Conservation (phyloP, 1,140 invertebrate genomes). For the Neodiprion pinetum region DNA sequence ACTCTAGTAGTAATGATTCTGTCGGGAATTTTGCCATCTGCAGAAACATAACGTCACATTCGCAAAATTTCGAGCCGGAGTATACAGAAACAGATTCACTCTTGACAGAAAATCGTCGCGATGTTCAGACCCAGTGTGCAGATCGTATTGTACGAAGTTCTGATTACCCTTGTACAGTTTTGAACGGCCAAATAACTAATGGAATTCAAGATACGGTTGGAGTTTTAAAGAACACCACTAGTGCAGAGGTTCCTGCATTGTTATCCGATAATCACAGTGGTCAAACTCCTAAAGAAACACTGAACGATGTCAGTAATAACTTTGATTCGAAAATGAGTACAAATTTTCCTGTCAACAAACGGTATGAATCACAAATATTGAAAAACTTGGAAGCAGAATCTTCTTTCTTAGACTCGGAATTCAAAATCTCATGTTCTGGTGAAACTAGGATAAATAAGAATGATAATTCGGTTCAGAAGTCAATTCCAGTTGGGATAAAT, state of each 20-base stretch:
- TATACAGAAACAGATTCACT: constrained; percentile 34
- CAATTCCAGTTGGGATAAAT: too few species aligned
- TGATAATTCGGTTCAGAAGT: not conserved
- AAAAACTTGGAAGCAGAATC: not conserved
- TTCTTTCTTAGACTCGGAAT: not conserved
- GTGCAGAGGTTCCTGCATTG: constrained; percentile 9
- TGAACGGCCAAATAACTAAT: constrained; percentile 6
- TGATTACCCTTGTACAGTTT: constrained; percentile 18
- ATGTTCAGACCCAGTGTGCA: not conserved
- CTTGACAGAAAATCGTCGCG: constrained; percentile 22
- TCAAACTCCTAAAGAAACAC: not conserved
- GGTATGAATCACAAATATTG: not conserved
- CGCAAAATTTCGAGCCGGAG: constrained; percentile 26
- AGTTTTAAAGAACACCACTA: constrained; percentile 14
- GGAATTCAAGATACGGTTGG: constrained; percentile 15
- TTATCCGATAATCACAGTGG: not conserved
- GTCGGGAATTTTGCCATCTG: constrained; percentile 5
- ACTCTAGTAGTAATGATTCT: constrained; percentile 2
- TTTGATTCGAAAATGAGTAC: not conserved
- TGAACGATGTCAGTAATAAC: not conserved
- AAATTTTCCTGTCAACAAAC: not conserved
- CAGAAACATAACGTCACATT: constrained; percentile 8
- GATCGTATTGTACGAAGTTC: constrained; percentile 17
- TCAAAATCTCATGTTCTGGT: not conserved
- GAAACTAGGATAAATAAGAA: not conserved